A percentile compares a stretch with the other conserved stretches of the same genome.
phyloP scores from a whole-genome alignment of 2,113 vertebrate genomes.

The Felis catus region DNA sequence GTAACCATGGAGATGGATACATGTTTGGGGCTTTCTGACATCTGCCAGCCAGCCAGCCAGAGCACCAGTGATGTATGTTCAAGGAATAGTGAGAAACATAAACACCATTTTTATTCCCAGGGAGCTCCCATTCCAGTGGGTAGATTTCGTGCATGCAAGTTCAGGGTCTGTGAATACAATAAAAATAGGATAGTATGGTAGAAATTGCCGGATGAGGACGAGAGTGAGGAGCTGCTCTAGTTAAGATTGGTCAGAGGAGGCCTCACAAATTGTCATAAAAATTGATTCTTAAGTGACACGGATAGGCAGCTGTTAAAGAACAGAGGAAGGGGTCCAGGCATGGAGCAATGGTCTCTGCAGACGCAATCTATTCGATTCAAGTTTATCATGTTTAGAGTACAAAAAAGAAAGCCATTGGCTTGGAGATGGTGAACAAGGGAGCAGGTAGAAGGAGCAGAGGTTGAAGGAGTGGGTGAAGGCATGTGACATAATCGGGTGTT shows the following conservation, averaged over 20 bases:
- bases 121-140: background rate
- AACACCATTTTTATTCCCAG: background rate
- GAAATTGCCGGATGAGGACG: background rate
- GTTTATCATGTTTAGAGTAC: background rate
- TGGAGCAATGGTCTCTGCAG: background rate
- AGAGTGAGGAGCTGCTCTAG: background rate
- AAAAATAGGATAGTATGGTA: background rate
- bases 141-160: background rate
- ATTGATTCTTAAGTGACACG: background rate
- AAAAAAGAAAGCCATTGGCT: background rate
- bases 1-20: background rate
- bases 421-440: background rate
- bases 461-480: background rate
- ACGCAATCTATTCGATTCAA: background rate
- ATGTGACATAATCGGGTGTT: background rate
- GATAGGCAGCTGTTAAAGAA: background rate
- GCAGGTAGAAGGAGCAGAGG: background rate
- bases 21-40: background rate
- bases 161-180: background rate
- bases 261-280: background rate
- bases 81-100: background rate
- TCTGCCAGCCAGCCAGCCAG: background rate
- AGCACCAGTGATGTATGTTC: background rate
- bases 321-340: background rate
- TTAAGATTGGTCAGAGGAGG: background rate